Conservation (phyloP, 2,888 invertebrate species). For the Caenorhabditis sinica region DNA sequence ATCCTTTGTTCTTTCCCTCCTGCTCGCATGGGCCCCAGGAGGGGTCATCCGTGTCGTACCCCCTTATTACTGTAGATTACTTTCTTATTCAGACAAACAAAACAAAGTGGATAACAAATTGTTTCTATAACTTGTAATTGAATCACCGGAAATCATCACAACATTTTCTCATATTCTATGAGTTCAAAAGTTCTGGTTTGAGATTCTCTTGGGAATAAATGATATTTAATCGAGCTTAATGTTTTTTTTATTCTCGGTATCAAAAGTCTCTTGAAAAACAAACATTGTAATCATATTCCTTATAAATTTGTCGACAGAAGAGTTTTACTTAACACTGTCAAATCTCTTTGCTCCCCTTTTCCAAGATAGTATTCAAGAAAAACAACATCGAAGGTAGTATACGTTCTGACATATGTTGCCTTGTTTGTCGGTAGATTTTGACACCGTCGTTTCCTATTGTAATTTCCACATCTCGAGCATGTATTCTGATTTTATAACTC, state of each 20-base stretch:
- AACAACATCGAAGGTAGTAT: neutral
- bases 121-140: conserved; percentile 19
- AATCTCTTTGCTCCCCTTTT: too few relatives aligned
- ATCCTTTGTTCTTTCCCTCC: conserved; percentile 64
- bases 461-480: neutral
- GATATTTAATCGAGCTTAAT: too few relatives aligned
- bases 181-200: too few relatives aligned
- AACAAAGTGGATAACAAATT: conserved; percentile 29
- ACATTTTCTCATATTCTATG: too few relatives aligned
- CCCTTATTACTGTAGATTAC: conserved; percentile 65
- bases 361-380: too few relatives aligned
- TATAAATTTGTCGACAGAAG: too few relatives aligned
- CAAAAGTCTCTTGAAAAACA: too few relatives aligned
- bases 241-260: too few relatives aligned
- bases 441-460: neutral
- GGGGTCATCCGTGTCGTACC: conserved; percentile 44
- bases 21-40: conserved; percentile 20
- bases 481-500: conserved; percentile 46
- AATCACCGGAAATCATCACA: conserved; percentile 3
- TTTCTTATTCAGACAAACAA: conserved; percentile 44
- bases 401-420: conserved; percentile 8
- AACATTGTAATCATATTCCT: neutral
- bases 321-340: too few relatives aligned
- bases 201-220: too few relatives aligned
- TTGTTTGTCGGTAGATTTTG: neutral